phyloP scores from a whole-genome alignment of 2,797 vertebrate species.

The Alfaro cultratus region DNA sequence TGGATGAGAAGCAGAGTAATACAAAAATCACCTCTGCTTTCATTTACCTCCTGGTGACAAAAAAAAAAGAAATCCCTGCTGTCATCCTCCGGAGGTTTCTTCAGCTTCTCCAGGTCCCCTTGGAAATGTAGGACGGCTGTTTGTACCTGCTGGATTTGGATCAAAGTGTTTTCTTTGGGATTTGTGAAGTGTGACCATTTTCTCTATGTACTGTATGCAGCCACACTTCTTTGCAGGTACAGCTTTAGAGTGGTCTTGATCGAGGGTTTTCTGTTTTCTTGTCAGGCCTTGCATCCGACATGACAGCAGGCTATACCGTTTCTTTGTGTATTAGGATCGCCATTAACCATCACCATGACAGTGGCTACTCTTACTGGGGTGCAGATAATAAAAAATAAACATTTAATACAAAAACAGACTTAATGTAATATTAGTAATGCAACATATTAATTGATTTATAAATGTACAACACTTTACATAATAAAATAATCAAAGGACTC shows the following conservation, averaged over 20 bases:
- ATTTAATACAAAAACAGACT: too few species aligned
- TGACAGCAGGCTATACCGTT: neutral
- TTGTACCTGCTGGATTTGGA: slow-evolving; percentile 49
- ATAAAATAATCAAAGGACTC: too few species aligned
- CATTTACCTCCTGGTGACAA: slow-evolving; percentile 29
- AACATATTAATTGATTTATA: too few species aligned
- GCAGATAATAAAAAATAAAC: too few species aligned
- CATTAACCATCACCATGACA: too few species aligned
- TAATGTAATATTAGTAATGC: too few species aligned
- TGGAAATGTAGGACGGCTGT: slow-evolving; percentile 27
- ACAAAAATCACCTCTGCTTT: slow-evolving; percentile 33
- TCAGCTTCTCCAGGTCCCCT: slow-evolving; percentile 26
- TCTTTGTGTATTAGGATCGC: too few species aligned
- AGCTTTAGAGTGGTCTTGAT: neutral
- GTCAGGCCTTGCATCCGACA: neutral
- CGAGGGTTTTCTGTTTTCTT: neutral
- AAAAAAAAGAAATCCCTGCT: slow-evolving; percentile 30
- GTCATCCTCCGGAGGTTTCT: slow-evolving; percentile 41
- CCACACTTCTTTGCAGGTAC: neutral
- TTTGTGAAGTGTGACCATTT: slow-evolving; percentile 23
- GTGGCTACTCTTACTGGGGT: too few species aligned
- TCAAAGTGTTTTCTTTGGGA: slow-evolving; percentile 28
- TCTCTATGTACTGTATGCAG: neutral
- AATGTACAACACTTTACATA: too few species aligned
- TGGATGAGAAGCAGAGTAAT: slow-evolving; percentile 45